Percentiles rank a stretch among this genome's conserved stretches.
phyloP scores from a whole-genome alignment of 1,140 invertebrate species.

The Luehdorfia chinensis region DNA sequence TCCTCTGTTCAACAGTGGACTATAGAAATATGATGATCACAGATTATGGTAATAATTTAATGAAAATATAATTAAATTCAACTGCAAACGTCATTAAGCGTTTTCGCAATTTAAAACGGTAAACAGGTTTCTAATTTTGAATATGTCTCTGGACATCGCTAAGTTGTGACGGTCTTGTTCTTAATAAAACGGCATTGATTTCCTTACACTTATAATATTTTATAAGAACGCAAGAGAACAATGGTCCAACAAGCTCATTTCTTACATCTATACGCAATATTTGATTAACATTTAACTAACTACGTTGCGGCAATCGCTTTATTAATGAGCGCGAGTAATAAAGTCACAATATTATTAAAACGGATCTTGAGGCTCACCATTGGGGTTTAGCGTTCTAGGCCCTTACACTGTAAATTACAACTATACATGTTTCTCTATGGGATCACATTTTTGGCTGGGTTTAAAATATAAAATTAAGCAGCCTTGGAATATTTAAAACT shows the following conservation, averaged over 20 bases:
- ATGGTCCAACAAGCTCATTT: constrained; percentile 70
- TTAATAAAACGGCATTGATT: too few relatives aligned
- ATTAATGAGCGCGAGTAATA: constrained; percentile 43
- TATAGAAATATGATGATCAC: too few relatives aligned
- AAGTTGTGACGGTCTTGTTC: too few relatives aligned
- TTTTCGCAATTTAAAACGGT: too few relatives aligned
- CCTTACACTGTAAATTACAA: constrained; percentile 22
- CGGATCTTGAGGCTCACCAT: constrained; percentile 8
- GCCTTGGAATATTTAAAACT: constrained; percentile 45
- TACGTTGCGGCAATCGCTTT: constrained; percentile 38
- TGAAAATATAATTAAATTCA: too few relatives aligned
- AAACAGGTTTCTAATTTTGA: too few relatives aligned
- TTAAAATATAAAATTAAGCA: constrained; percentile 18
- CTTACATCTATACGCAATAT: constrained; percentile 57
- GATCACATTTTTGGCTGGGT: constrained; percentile 29
- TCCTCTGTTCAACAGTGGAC: too few relatives aligned
- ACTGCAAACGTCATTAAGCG: too few relatives aligned
- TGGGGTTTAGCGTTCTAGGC: constrained; percentile 26
- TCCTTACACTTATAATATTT: constrained; percentile 36
- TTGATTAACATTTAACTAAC: constrained; percentile 68
- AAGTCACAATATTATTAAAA: constrained; percentile 53
- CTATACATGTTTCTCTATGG: constrained; percentile 22
- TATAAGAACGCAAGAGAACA: constrained; percentile 68
- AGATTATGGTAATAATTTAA: too few relatives aligned
- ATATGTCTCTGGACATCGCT: too few relatives aligned